phyloP scores from a whole-genome alignment of 2,113 vertebrate genomes.

The Plectropomus leopardus region DNA sequence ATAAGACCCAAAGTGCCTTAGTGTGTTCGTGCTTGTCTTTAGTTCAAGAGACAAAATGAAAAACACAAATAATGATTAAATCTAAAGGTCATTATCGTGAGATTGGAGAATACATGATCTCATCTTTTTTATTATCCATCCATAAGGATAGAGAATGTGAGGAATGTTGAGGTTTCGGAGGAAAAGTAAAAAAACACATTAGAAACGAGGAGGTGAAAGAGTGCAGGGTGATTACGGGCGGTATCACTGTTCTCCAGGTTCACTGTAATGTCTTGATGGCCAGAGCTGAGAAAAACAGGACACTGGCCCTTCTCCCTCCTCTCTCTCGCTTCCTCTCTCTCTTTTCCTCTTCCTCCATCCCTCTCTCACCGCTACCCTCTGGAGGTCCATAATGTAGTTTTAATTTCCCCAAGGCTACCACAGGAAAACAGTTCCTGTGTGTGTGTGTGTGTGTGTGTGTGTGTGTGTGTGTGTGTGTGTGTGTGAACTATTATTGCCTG shows the following conservation, averaged over 20 bases:
- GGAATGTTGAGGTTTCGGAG: neutral
- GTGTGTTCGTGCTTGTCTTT: neutral
- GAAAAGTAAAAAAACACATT: neutral
- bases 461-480: conserved; percentile 59
- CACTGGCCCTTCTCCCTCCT: conserved; percentile 51
- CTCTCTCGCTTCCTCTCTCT: conserved; percentile 64
- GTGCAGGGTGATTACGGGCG: neutral
- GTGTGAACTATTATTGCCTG: conserved; percentile 74
- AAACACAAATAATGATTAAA: neutral
- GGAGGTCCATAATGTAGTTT: conserved; percentile 88
- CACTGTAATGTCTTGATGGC: conserved; percentile 40
- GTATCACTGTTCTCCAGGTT: conserved; percentile 1
- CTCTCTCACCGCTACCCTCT: conserved; percentile 81
- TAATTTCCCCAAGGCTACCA: conserved; percentile 87
- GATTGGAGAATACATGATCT: neutral
- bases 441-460: conserved; percentile 57
- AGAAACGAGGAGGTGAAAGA: neutral
- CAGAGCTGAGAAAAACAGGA: conserved; percentile 70
- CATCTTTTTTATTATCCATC: neutral
- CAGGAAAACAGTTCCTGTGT: conserved; percentile 86
- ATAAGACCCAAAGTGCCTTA: neutral
- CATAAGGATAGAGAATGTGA: neutral
- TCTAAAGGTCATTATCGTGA: neutral
- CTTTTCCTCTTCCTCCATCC: conserved; percentile 66
- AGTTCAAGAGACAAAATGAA: too few species aligned